A percentile compares a stretch with the other conserved stretches of the same genome.
These are phyloP conservation scores for Stenotaenia linearis DNA, from an alignment of 2,888 invertebrate species.

Conservation along the genomic window DNA sequence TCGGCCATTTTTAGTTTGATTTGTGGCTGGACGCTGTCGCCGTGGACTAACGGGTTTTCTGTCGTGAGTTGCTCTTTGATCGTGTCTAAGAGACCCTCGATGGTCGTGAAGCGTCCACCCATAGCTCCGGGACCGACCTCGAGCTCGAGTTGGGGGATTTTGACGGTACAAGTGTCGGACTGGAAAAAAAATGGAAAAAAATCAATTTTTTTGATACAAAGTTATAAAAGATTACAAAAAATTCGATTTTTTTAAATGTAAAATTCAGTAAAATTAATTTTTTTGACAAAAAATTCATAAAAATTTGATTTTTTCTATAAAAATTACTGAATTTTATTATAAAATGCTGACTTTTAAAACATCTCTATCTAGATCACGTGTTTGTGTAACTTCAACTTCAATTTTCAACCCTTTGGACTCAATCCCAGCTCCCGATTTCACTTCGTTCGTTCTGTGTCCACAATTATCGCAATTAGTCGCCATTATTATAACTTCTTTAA, in stretches of 20 bases:
- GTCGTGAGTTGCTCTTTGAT: constrained; percentile 65
- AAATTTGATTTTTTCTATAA: too few relatives aligned
- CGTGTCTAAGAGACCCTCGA: constrained; percentile 79
- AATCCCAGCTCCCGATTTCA: constrained; percentile 87
- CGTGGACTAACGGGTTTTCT: constrained; percentile 43
- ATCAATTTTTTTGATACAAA: background rate
- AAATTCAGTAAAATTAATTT: background rate
- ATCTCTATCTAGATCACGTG: constrained; percentile 78
- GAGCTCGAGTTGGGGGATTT: constrained; percentile 81
- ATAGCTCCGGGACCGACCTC: constrained; percentile 78
- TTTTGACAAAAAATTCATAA: too few relatives aligned
- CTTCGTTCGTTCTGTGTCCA: constrained; percentile 89
- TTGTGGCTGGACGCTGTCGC: constrained; percentile 52
- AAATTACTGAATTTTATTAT: too few relatives aligned
- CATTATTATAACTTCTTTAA: constrained; percentile 98
- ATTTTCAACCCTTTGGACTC: constrained; percentile 73
- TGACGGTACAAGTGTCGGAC: constrained; percentile 73
- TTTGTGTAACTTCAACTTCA: constrained; percentile 62
- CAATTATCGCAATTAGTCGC: constrained; percentile 87
- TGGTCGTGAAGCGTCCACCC: constrained; percentile 88
- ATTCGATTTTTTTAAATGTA: background rate
- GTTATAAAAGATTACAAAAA: too few relatives aligned
- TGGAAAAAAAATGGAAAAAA: constrained; percentile 41
- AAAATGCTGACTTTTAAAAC: constrained; percentile 90
- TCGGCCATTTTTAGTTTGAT: constrained; percentile 54